These are phyloP conservation scores for Cyaniris semiargus DNA, from an alignment of 2,888 invertebrate genomes.

Conservation along the genomic window DNA sequence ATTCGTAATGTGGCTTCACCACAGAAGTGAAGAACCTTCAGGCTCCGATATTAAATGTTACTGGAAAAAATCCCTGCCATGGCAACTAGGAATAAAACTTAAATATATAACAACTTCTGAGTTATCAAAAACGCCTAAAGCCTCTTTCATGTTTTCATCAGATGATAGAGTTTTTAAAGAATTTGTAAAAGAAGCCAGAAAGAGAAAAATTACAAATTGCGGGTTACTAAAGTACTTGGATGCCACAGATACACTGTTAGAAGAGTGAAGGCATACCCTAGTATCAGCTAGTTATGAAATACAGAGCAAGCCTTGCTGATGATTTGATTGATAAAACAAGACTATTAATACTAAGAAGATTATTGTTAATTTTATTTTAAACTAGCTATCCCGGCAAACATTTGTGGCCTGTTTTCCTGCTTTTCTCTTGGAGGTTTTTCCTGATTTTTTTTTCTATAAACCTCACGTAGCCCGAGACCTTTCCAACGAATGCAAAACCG, in stretches of 20 bases:
- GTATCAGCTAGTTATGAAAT: too few species aligned
- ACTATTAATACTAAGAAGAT: too few species aligned
- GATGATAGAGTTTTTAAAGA: neutral
- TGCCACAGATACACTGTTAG: neutral
- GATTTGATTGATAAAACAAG: too few species aligned
- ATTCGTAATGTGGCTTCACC: neutral
- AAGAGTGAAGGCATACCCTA: neutral
- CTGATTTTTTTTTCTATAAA: too few species aligned
- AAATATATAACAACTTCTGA: neutral
- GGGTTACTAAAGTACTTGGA: neutral
- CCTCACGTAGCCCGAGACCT: too few species aligned
- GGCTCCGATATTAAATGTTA: neutral
- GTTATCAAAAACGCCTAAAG: neutral
- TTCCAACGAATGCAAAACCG: too few species aligned
- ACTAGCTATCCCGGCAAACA: too few species aligned
- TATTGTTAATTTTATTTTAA: neutral
- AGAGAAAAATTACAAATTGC: neutral
- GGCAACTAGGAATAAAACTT: neutral
- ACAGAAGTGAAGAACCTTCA: neutral
- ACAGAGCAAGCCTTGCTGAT: too few species aligned
- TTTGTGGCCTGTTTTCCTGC: too few species aligned
- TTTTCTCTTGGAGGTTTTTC: too few species aligned
- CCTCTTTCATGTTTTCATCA: neutral
- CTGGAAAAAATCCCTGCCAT: neutral
- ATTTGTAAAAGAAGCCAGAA: neutral